These are phyloP conservation scores for Pseudomyrmex dendroicus DNA, from an alignment of 1,140 invertebrate species.

Conservation along the genomic window DNA sequence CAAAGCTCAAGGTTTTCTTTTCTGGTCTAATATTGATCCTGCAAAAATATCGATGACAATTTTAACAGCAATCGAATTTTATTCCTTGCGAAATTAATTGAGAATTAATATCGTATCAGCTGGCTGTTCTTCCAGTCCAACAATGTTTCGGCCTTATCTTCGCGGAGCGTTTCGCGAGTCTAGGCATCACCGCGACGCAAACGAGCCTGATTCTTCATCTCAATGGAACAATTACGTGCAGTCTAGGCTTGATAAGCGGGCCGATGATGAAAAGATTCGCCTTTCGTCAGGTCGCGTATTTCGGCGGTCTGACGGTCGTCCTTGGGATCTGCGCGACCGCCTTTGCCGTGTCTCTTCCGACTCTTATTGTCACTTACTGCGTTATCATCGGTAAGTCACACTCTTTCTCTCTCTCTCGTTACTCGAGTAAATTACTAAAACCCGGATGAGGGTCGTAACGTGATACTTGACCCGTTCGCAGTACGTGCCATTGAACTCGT, in stretches of 20 bases:
- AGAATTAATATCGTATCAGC: conserved; percentile 77
- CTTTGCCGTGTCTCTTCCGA: conserved; percentile 83
- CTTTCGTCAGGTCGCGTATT: conserved; percentile 86
- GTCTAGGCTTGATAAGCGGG: conserved; percentile 87
- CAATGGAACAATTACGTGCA: conserved; percentile 86
- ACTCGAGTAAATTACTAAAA: conserved; percentile 1
- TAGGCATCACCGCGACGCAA: conserved; percentile 86
- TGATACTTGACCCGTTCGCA: not conserved
- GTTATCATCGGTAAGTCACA: conserved; percentile 87
- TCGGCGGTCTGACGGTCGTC: conserved; percentile 83
- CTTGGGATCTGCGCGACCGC: conserved; percentile 85
- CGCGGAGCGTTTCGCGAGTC: conserved; percentile 87
- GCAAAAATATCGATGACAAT: not conserved
- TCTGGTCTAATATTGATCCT: not conserved
- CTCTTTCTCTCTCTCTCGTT: not conserved
- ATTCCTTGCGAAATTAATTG: not conserved
- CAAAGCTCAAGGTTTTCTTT: too few relatives aligned
- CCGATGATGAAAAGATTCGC: conserved; percentile 86
- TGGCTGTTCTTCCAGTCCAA: conserved; percentile 86
- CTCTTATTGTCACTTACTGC: conserved; percentile 87
- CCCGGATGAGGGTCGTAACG: not conserved
- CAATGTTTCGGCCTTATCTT: conserved; percentile 89
- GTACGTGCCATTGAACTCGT: not conserved
- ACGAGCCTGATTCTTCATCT: conserved; percentile 86
- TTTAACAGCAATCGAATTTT: not conserved